These are phyloP conservation scores for Calycopis cecrops DNA, from an alignment of 1,140 invertebrate species.

Conservation along the genomic window DNA sequence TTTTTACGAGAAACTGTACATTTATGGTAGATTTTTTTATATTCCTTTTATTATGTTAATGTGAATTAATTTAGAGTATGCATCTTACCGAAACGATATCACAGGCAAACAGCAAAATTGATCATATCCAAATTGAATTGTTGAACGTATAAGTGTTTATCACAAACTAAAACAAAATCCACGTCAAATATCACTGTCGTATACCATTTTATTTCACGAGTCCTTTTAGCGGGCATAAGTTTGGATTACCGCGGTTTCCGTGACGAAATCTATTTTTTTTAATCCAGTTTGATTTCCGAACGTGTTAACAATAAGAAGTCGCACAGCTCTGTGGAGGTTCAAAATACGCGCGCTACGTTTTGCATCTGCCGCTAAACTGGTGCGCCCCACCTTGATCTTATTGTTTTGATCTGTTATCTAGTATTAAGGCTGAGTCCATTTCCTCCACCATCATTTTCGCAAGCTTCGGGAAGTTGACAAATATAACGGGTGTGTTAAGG, in stretches of 20 bases:
- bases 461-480: conserved; percentile 8
- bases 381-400: conserved; percentile 44
- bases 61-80: too few species aligned
- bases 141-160: conserved; percentile 12
- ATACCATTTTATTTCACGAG: conserved; percentile 54
- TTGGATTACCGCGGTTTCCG: background rate
- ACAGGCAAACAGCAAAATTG: background rate
- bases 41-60: too few species aligned
- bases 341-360: conserved; percentile 36
- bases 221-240: conserved; percentile 37
- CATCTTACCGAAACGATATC: conserved; percentile 5
- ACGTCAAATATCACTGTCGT: conserved; percentile 49
- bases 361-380: conserved; percentile 35
- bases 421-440: conserved; percentile 37
- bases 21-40: too few species aligned
- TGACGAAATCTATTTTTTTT: background rate
- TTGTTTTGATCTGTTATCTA: conserved; percentile 49
- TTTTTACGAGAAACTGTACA: too few species aligned
- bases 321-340: conserved; percentile 34
- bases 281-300: background rate
- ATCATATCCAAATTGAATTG: conserved; percentile 7
- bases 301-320: conserved; percentile 34
- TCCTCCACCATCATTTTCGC: conserved; percentile 9
- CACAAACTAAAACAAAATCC: conserved; percentile 22
- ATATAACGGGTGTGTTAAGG: conserved; percentile 4